These are phyloP conservation scores for Maniola jurtina DNA, from an alignment of 1,140 invertebrate genomes.

Conservation along the genomic window DNA sequence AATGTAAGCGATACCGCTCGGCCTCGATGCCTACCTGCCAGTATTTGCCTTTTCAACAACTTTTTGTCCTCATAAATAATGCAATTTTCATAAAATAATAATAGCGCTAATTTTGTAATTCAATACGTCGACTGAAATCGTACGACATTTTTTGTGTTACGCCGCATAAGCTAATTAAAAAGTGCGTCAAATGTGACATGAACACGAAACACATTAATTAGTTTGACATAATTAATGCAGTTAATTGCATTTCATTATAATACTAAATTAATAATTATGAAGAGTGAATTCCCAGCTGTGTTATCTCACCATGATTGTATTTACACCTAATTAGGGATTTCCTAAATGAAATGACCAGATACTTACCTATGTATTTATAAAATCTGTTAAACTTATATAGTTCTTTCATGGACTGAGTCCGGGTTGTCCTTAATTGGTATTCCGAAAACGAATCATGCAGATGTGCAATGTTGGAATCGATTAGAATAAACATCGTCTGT, in stretches of 20 bases:
- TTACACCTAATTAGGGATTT: no score
- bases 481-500: constrained; percentile 19
- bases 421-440: constrained; percentile 6
- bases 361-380: no score
- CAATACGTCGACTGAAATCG: constrained; percentile 6
- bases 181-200: no score
- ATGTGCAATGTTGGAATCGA: constrained; percentile 19
- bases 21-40: constrained; percentile 23
- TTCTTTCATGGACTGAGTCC: not conserved
- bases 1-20: constrained; percentile 33
- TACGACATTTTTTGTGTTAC: not conserved
- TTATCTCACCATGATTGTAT: no score
- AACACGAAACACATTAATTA: no score
- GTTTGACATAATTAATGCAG: no score
- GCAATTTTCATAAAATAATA: constrained; percentile 28
- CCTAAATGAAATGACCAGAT: no score
- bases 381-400: no score
- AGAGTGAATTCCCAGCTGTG: no score
- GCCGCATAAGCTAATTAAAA: not conserved
- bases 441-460: constrained; percentile 11
- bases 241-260: no score
- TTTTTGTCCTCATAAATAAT: constrained; percentile 36
- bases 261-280: no score
- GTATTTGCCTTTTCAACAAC: constrained; percentile 35
- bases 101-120: constrained; percentile 24